Conservation (phyloP, 2,888 invertebrate genomes). For the Galerucella pusilla region DNA sequence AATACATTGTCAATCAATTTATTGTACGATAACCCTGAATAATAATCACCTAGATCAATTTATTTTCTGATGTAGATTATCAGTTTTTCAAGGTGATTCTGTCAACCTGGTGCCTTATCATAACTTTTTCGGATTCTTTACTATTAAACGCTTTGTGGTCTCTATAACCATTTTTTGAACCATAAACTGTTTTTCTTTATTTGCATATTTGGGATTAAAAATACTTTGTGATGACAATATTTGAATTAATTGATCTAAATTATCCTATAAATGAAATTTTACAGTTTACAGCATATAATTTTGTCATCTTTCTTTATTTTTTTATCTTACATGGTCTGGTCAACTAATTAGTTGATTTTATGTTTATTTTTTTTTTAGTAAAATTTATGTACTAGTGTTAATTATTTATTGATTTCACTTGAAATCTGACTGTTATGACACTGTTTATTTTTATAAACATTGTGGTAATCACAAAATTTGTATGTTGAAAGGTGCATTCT, state of each 20-base stretch:
- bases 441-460: conserved; percentile 29
- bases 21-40: no score
- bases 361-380: conserved; percentile 4
- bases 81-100: not conserved
- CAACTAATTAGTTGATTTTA: conserved; percentile 8
- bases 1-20: no score
- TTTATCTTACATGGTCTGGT: no score
- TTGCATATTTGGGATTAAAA: no score
- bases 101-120: not conserved
- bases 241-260: not conserved
- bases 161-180: no score
- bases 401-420: conserved; percentile 32
- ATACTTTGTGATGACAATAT: no score
- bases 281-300: not conserved
- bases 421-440: conserved; percentile 31
- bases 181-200: no score
- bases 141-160: not conserved
- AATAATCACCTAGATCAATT: not conserved
- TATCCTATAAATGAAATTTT: not conserved
- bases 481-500: conserved; percentile 55
- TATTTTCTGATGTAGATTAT: not conserved
- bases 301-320: not conserved
- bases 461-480: conserved; percentile 26
- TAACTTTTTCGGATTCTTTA: not conserved
- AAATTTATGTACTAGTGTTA: conserved; percentile 37